Conservation (phyloP, 2,113 vertebrate species). For the Gymnarchus niloticus region DNA sequence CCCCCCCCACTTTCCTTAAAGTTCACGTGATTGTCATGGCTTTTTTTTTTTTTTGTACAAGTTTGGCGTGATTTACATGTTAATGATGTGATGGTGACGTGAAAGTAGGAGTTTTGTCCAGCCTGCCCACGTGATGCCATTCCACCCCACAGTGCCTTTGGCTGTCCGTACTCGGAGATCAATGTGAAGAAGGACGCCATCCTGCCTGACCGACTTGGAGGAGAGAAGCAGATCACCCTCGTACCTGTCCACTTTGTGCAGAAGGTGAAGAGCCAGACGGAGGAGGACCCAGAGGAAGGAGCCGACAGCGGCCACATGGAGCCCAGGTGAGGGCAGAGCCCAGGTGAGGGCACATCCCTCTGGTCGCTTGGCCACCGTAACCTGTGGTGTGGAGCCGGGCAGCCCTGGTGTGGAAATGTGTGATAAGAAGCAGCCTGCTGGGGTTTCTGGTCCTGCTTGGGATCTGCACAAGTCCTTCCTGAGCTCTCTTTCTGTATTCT, state of each 20-base stretch:
- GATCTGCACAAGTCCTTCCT: background rate
- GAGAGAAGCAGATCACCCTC: slow-evolving; percentile 55
- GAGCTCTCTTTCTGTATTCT: too few species aligned
- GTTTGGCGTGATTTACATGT: background rate
- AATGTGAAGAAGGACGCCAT: slow-evolving; percentile 63
- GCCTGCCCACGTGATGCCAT: background rate
- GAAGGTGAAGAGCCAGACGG: slow-evolving; percentile 43
- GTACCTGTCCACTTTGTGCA: slow-evolving; percentile 52
- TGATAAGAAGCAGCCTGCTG: background rate
- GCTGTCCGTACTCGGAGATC: slow-evolving; percentile 69
- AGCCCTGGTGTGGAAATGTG: background rate
- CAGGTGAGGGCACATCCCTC: slow-evolving; percentile 40
- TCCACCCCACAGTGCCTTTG: slow-evolving; percentile 58
- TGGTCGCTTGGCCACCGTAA: too few species aligned
- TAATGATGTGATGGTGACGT: background rate
- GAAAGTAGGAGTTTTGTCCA: too few species aligned
- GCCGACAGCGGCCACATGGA: slow-evolving; percentile 20
- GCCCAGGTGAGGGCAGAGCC: slow-evolving; percentile 37
- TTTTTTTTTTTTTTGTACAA: background rate
- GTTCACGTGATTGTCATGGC: background rate
- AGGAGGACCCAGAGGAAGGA: slow-evolving; percentile 30
- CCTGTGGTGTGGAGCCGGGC: too few species aligned
- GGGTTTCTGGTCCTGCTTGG: background rate
- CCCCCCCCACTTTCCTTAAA: background rate
- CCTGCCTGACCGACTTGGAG: slow-evolving; percentile 63